Conservation (phyloP, 2,888 invertebrate genomes). For the Spialia ferax region DNA sequence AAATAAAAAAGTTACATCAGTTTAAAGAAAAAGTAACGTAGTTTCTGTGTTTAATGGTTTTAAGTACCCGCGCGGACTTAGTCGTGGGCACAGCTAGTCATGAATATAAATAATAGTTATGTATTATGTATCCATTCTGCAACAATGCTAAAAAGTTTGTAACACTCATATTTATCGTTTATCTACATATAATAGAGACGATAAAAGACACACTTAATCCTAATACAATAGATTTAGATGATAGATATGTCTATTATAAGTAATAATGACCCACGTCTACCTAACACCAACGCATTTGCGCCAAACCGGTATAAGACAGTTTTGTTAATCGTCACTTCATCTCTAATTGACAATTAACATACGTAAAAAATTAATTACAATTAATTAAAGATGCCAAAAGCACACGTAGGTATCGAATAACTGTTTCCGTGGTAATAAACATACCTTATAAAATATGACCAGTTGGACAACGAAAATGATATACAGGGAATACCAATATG, state of each 20-base stretch:
- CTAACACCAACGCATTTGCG: conserved; percentile 1
- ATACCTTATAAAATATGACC: conserved; percentile 6
- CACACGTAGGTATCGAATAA: conserved; percentile 8
- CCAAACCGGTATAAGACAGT: conserved; percentile 13
- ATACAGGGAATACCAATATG: conserved; percentile 30
- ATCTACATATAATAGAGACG: no score
- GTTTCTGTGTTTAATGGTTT: no score
- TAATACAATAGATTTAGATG: background rate
- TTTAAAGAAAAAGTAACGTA: no score
- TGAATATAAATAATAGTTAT: no score
- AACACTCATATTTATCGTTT: no score
- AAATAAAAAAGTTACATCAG: no score
- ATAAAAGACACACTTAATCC: no score
- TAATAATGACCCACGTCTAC: background rate
- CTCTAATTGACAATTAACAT: conserved; percentile 17
- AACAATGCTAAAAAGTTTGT: no score
- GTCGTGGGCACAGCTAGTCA: no score
- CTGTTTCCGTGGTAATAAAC: conserved; percentile 13
- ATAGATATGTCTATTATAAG: background rate
- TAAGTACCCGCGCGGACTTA: no score
- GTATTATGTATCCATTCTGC: no score
- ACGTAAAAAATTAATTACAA: conserved; percentile 14
- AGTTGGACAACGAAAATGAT: conserved; percentile 23
- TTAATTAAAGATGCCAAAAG: conserved; percentile 18
- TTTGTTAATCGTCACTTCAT: conserved; percentile 14